Evolutionary conservation across 1,140 invertebrate genomes (phyloP), one percentile per base, ranked within the genome.

Genomic region (Drosophila fuyamai): DNA sequence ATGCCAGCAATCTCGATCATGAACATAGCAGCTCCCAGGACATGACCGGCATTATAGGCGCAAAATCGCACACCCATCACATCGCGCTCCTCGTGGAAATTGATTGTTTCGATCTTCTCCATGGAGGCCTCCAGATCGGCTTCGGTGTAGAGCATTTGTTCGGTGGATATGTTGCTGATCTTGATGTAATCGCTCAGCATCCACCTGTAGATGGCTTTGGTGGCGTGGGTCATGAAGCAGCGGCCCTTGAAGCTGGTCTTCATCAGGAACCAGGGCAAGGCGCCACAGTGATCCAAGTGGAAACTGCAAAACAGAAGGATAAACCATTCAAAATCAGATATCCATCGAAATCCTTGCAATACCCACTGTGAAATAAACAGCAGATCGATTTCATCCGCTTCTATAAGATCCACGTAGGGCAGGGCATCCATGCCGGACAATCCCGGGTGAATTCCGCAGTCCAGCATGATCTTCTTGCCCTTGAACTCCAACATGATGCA

Each of bases 1-100:
- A 99, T 97, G 29, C 98, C 99, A 55, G 98, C 99, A 73, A 99
- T 99, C 95, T 99, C 99, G 61, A 99, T 98, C 98, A 99, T 99
- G 91, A 99, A 99, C 99, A 99, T 99, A 29, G 98, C 98, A 7
- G 99, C 99, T 0, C 99, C 99, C 0, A 99, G 93, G 0, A 99
- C 99, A 93, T 99, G 99, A 0, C 99, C 99, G 2, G 98, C 99
- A 93, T 99, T 98, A 92, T 99, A 99, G 1, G 98, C 98, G 97
- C 98, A 99, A 93, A 99, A 99, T 82, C 97, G 96, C 0, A 99
- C 96, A 5, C 99, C 99, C 84, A 97, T 96, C 0, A 99, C 96
- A 90, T 99, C 99, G 85, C 98, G 98, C 93, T 99, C 98, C 93
- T 99, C 98, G 80, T 99, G 98, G 90, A 99, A 99, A 93, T 99